Evolutionary conservation across 2,888 invertebrate genomes (phyloP), one percentile per base, ranked within the genome.

Genomic region (Machimus atricapillus): DNA sequence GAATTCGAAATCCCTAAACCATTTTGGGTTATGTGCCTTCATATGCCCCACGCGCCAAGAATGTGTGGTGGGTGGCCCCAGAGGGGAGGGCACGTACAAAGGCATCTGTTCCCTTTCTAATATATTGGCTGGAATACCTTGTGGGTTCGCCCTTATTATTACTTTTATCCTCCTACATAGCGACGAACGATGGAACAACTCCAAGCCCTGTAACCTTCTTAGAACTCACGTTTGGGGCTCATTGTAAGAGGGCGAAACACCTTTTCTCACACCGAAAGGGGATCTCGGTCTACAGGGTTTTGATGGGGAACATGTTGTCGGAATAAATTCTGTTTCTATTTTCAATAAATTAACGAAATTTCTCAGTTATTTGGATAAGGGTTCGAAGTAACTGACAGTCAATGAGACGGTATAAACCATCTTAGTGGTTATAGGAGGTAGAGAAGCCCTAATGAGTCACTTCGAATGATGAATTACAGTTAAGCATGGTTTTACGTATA

Each of bases 261-360:
- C 66, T 66, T 66, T 66, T 19, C 23, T 23, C 23, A 66, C 43
- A 46, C 43, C 43, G 27, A 34, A 7, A 1, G 2, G 23, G 27
- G 12, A 19, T 34, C 52, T 85, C 52, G 58, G 43, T 27, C 23
- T n/a, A 14, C 40, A 19, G 31, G 56, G 27, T 23, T 46, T 14
- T 82, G 83, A 73, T 73, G 79, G 87, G 79, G 86, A 82, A 87
- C 86, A 87, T 88, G 66, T 79, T 77, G 79, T 85, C 37, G 74
- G 46, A 85, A 88, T 88, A 88, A 87, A 83, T 85, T 83, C 46
- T 83, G 74, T 40, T 87, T 85, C 87, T 88, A 87, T 83, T 88
- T 87, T 88, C 87, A 86, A 88, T 88, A 86, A 88, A 88, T 87
- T 88, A 88, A 88, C 87, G 87, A 79, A 88, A 88, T 88, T 86